Evolutionary conservation across 2,888 invertebrate genomes (phyloP).

Genomic region (Cerastoderma edule): DNA sequence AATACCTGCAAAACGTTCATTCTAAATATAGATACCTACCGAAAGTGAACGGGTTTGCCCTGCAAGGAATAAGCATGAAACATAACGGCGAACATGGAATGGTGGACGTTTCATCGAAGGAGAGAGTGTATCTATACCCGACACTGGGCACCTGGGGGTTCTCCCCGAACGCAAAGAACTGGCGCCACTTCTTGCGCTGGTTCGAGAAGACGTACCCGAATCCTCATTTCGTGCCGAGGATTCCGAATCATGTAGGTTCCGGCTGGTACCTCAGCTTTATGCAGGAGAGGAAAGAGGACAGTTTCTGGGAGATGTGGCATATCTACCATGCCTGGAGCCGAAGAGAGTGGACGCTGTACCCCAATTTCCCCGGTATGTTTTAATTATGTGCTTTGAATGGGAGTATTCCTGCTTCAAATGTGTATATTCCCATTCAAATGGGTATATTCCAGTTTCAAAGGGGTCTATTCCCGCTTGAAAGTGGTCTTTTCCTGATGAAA

Average conservation of each 20-base stretch:
- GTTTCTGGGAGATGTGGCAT: slow-evolving; percentile 49
- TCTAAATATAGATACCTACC: slow-evolving; percentile 35
- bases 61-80: slow-evolving; percentile 44
- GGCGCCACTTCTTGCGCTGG: slow-evolving; percentile 38
- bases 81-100: slow-evolving; percentile 35
- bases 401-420: no score
- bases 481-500: no score
- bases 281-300: slow-evolving; percentile 13
- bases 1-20: slow-evolving; percentile 47
- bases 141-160: slow-evolving; percentile 48
- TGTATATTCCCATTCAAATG: no score
- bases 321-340: slow-evolving; percentile 31
- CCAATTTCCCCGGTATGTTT: slow-evolving; percentile 44
- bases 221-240: slow-evolving; percentile 16
- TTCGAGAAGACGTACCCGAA: neutral
- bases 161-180: slow-evolving; percentile 42
- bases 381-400: no score
- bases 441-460: no score
- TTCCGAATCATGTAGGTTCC: slow-evolving; percentile 22
- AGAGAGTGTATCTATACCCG: slow-evolving; percentile 50
- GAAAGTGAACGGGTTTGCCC: slow-evolving; percentile 44
- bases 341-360: slow-evolving; percentile 37
- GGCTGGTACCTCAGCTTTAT: slow-evolving; percentile 29
- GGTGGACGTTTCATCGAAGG: slow-evolving; percentile 23
- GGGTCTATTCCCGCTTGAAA: no score